Percentiles rank a stretch among this genome's conserved stretches.
phyloP scores from a whole-genome alignment of 2,113 vertebrate genomes.

The Oxyura jamaicensis region DNA sequence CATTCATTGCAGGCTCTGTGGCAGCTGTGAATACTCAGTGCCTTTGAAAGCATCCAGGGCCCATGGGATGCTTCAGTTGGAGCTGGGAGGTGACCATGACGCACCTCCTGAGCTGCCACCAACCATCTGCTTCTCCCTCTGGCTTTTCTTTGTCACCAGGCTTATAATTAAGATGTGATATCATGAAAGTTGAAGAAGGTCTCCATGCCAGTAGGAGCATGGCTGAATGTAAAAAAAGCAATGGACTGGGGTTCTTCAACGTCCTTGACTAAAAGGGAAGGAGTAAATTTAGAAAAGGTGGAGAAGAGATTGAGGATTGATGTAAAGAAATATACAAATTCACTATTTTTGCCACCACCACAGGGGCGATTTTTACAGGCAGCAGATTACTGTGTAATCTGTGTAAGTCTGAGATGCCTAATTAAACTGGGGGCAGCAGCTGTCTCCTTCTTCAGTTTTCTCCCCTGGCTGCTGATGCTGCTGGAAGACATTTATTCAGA shows the following conservation, averaged over 20 bases:
- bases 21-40: neutral
- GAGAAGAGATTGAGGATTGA: neutral
- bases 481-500: neutral
- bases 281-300: neutral
- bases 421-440: neutral
- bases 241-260: neutral
- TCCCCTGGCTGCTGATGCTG: neutral
- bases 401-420: neutral
- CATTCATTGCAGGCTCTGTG: accelerated
- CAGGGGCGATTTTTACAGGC: neutral
- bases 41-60: neutral
- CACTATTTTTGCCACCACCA: neutral
- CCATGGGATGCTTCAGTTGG: neutral
- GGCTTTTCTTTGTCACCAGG: neutral
- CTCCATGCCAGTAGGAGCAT: neutral
- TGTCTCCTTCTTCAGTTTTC: neutral
- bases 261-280: neutral
- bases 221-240: neutral
- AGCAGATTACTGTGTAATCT: neutral
- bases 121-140: neutral
- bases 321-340: neutral
- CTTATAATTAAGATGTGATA: neutral
- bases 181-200: neutral
- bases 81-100: neutral
- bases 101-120: neutral